These are phyloP conservation scores for Blastobasis adustella DNA, from an alignment of 2,888 invertebrate genomes.

Conservation along the genomic window DNA sequence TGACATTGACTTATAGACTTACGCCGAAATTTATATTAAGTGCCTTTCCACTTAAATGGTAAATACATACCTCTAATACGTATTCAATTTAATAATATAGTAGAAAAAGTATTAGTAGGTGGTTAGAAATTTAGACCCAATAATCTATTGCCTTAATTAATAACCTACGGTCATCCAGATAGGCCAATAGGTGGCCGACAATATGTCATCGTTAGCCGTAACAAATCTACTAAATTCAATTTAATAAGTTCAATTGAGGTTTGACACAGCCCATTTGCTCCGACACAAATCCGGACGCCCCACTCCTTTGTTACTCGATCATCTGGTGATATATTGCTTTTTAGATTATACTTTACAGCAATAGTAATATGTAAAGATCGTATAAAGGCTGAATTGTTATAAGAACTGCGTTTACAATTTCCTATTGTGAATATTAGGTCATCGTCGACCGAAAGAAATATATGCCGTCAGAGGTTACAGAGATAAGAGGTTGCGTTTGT, in stretches of 20 bases:
- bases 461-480: constrained; percentile 6
- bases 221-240: constrained; percentile 43
- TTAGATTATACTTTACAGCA: constrained; percentile 7
- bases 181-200: constrained; percentile 19
- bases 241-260: constrained; percentile 64
- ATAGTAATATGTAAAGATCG: too few species aligned
- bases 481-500: constrained; percentile 3
- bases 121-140: too few species aligned
- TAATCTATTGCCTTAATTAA: too few species aligned
- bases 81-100: too few species aligned
- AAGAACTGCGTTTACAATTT: constrained; percentile 1
- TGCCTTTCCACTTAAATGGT: too few species aligned
- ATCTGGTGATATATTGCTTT: constrained; percentile 23
- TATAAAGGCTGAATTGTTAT: too few species aligned
- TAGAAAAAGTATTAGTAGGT: too few species aligned
- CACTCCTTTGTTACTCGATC: constrained; percentile 39
- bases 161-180: not conserved
- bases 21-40: too few species aligned
- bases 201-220: constrained; percentile 48
- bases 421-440: constrained; percentile 4
- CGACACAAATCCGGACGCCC: constrained; percentile 43
- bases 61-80: too few species aligned
- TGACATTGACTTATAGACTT: too few species aligned
- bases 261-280: constrained; percentile 52
- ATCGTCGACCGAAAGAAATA: constrained; percentile 6